Base-by-base conservation (phyloP, 53 echinoderm and acorn worm species). In the Luidia sarsii region DNA sequence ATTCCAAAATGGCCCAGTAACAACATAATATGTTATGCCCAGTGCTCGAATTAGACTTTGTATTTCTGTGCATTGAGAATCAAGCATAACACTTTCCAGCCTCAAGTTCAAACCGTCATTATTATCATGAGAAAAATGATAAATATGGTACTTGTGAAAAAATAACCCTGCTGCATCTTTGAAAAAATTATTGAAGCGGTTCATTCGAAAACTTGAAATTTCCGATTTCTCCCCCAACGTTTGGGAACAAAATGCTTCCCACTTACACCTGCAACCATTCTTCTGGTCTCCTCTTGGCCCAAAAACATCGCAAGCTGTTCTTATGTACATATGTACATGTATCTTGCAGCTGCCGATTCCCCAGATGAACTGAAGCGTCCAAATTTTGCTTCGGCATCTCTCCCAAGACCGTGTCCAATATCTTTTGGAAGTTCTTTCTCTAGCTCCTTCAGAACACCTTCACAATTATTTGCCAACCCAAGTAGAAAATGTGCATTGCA, bases 401-500 rank as follows among this genome's bases (percentile, higher is more conserved):
- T 84, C 2, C 84, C 73, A 29, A 84, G 38, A 9, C 84, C 75
- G 1, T 27, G 33, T 2, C 69, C 82, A 23, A 43, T 52, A 21
- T 68, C 61, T 33, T 68, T 11, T 20, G 68, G 41, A 55, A 82
- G 48, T 10, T 28, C 39, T 29, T 68, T 68, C 39, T 85, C 64
- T 14, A 75, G 16, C 33, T 65, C 66, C 39, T 75, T 75, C 31
- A 75, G 57, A 23, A 65, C 52, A 1, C 18, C 29, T 43, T 85
- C 75, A 52, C 74, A 85, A 5, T 34, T 73, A 30, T 73, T 84
- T 50, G 84, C 72, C 8, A 84, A 36, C 13, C 84, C 84, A 22
- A 84, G 39, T 32, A 85, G 50, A 55, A 85, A 85, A 20, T 85
- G 75, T 63, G 85, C 85, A 65, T 83, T 83, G 48, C 83, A 83